phyloP scores from a whole-genome alignment of 1,140 invertebrate species.

The Musca vetustissima region DNA sequence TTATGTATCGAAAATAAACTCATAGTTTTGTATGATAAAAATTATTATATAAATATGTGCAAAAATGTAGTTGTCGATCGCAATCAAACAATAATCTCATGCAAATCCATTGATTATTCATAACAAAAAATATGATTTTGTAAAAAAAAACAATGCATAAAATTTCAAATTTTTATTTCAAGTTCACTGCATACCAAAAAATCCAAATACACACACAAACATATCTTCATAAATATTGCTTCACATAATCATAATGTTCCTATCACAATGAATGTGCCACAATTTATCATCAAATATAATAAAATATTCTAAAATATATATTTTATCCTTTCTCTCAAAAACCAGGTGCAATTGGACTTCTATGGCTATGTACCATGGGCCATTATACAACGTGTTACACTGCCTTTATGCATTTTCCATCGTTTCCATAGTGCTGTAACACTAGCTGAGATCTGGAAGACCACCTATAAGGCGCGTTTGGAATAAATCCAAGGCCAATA shows the following conservation, averaged over 20 bases:
- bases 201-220: not conserved
- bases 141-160: too few species aligned
- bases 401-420: slow-evolving; percentile 95
- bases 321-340: not conserved
- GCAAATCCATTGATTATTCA: too few species aligned
- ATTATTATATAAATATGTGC: too few species aligned
- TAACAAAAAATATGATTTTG: too few species aligned
- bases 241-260: not conserved
- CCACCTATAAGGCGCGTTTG: slow-evolving; percentile 89
- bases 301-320: too few species aligned
- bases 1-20: too few species aligned
- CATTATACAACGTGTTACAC: slow-evolving; percentile 87
- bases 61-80: too few species aligned
- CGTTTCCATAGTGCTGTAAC: slow-evolving; percentile 96
- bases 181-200: too few species aligned
- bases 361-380: slow-evolving; percentile 94
- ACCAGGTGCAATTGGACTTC: slow-evolving; percentile 79
- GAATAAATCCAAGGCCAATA: slow-evolving; percentile 64
- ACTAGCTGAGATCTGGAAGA: slow-evolving; percentile 97
- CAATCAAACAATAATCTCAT: too few species aligned
- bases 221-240: slow-evolving; percentile 31
- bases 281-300: too few species aligned
- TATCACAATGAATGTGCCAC: not conserved
- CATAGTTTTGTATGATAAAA: too few species aligned
- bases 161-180: too few species aligned